phyloP scores from a whole-genome alignment of 2,888 invertebrate genomes.

The Cheiracanthium punctorium region DNA sequence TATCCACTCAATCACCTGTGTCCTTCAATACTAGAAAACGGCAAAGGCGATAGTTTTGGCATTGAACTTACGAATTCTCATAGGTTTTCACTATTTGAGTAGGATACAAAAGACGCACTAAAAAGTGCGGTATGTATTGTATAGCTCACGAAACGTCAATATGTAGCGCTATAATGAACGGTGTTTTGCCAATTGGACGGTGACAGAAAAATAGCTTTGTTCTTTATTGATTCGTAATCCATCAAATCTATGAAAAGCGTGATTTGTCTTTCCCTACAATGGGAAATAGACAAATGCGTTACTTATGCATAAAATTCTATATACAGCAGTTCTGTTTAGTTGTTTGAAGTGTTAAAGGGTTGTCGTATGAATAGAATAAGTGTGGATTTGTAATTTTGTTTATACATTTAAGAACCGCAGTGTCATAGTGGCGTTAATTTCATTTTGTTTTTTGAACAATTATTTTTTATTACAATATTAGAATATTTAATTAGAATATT shows the following conservation, averaged over 20 bases:
- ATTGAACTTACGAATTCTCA: conserved; percentile 29
- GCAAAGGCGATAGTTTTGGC: conserved; percentile 10
- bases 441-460: no score
- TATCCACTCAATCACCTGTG: conserved; percentile 18
- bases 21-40: background rate
- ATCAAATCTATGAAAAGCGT: conserved; percentile 46
- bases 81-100: conserved; percentile 19
- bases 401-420: no score
- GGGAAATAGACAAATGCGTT: background rate
- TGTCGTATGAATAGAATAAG: no score
- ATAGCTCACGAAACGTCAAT: conserved; percentile 48
- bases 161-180: conserved; percentile 37
- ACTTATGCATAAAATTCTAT: background rate
- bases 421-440: no score
- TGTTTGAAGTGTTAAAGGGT: background rate
- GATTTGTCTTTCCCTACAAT: conserved; percentile 20
- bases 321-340: background rate
- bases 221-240: conserved; percentile 40
- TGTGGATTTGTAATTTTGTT: no score
- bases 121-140: conserved; percentile 26
- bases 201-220: conserved; percentile 42
- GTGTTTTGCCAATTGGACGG: conserved; percentile 31
- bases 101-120: conserved; percentile 24
- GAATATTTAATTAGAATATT: no score
- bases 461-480: no score